These are phyloP conservation scores for Theocolax elegans DNA, from an alignment of 1,140 invertebrate species.

Conservation along the genomic window DNA sequence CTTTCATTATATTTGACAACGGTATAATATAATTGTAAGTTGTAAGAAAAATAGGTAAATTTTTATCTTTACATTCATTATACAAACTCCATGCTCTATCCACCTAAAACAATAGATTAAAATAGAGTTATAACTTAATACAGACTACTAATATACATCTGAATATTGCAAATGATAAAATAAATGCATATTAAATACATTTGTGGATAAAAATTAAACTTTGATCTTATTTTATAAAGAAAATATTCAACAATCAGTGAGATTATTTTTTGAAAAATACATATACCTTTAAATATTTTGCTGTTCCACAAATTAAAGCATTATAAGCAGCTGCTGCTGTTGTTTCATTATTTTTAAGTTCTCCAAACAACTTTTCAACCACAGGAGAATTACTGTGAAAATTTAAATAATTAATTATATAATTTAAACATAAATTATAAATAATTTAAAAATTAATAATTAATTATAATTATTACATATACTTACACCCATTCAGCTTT, in stretches of 20 bases:
- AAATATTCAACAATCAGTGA: too few relatives aligned
- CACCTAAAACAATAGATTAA: slow-evolving; percentile 61
- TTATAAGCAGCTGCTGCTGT: slow-evolving; percentile 66
- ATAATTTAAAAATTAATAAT: slow-evolving; percentile 15
- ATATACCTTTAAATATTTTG: slow-evolving; percentile 69
- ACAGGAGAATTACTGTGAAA: slow-evolving; percentile 35
- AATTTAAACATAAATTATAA: neutral
- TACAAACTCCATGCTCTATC: slow-evolving; percentile 75
- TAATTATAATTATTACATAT: neutral
- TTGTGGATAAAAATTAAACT: too few relatives aligned
- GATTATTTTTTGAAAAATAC: too few relatives aligned
- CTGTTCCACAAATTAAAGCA: slow-evolving; percentile 70
- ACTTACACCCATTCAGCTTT: slow-evolving; percentile 79
- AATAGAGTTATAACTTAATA: slow-evolving; percentile 25
- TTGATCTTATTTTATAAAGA: too few relatives aligned
- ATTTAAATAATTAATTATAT: slow-evolving; percentile 16
- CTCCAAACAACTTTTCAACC: slow-evolving; percentile 51
- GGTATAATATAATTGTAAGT: slow-evolving; percentile 80
- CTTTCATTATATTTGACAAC: slow-evolving; percentile 71
- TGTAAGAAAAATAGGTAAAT: slow-evolving; percentile 72
- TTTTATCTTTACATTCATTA: slow-evolving; percentile 75
- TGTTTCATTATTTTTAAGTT: slow-evolving; percentile 59
- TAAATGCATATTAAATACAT: too few relatives aligned
- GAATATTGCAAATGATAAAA: too few relatives aligned
- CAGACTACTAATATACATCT: too few relatives aligned